phyloP scores from a whole-genome alignment of 2,888 invertebrate species.

The Cephus rjabovi region DNA sequence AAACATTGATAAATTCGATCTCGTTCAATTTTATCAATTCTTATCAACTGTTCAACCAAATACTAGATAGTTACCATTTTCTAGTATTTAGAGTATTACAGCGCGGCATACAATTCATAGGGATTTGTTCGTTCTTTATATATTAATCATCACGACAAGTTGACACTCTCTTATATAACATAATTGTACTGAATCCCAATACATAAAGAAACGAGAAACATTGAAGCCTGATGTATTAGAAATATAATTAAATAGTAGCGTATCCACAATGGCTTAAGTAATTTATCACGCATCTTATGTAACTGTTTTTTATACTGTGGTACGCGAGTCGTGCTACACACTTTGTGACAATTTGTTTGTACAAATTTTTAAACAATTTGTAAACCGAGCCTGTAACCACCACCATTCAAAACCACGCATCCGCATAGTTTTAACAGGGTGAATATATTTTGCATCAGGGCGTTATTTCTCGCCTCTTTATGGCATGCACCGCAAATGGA shows the following conservation, averaged over 20 bases:
- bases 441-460: conserved; percentile 36
- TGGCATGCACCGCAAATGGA: conserved; percentile 42
- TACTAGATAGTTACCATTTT: background rate
- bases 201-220: background rate
- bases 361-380: conserved; percentile 40
- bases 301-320: background rate
- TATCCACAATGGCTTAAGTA: background rate
- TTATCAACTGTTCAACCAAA: conserved; percentile 22
- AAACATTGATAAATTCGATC: conserved; percentile 10
- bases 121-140: background rate
- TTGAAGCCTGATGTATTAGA: background rate
- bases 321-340: background rate
- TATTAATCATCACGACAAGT: background rate
- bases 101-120: background rate
- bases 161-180: background rate
- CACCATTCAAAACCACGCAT: conserved; percentile 29
- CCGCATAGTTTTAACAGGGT: conserved; percentile 38
- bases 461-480: conserved; percentile 35
- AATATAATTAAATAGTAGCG: background rate
- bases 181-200: background rate
- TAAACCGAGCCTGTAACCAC: conserved; percentile 38
- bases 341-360: background rate
- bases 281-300: background rate
- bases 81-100: background rate
- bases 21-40: conserved; percentile 8